Evolutionary conservation across 2,888 invertebrate species (phyloP), one percentile per base, ranked within the genome.

Genomic region (Xanthia icteritia): DNA sequence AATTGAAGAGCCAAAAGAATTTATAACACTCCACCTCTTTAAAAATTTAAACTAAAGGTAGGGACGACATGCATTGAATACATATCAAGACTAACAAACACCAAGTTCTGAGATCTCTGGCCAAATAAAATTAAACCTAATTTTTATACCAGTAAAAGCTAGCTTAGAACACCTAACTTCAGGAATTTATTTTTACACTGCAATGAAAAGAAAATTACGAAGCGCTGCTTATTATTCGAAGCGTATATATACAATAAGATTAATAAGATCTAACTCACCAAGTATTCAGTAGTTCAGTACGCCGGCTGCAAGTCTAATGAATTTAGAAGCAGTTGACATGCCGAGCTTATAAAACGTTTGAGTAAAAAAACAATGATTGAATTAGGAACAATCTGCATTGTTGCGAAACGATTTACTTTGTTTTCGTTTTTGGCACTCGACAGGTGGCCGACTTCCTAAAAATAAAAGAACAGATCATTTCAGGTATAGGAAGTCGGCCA

Each of bases 341-440:
- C 39, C 61, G 80, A 78, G 63, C 88, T 91, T 93, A 91, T 93
- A 92, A 93, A 92, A 93, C 87, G 86, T 87, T 82, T 61, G 73
- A 73, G 76, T 20, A 51, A 51, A 20, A 31, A 81, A 84, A 81
- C 66, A 39, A 67, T 72, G 77, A 84, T 85, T 86, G 65, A 67
- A 77, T 72, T 85, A 78, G 61, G 70, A 91, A 93, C 92, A 93
- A 93, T 93, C 73, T 85, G 74, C 85, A 92, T 94, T 94, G 94
- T 94, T 94, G 89, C 84, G 86, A 89, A 89, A 89, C 76, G 67
- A 58, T 13, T 71, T 63, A 67, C 80, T 86, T 79, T 81, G 79
- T 82, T 82, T 76, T 82, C 84, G 69, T 86, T 88, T 87, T 82
- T 61, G 11, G 27, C 48, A 20, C 9, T 64, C 54, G 63, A 85